Percentiles rank a stretch among this genome's conserved stretches.
These are phyloP conservation scores for Pseudomugil tenellus DNA, from an alignment of 2,797 vertebrate species.

Conservation along the genomic window DNA sequence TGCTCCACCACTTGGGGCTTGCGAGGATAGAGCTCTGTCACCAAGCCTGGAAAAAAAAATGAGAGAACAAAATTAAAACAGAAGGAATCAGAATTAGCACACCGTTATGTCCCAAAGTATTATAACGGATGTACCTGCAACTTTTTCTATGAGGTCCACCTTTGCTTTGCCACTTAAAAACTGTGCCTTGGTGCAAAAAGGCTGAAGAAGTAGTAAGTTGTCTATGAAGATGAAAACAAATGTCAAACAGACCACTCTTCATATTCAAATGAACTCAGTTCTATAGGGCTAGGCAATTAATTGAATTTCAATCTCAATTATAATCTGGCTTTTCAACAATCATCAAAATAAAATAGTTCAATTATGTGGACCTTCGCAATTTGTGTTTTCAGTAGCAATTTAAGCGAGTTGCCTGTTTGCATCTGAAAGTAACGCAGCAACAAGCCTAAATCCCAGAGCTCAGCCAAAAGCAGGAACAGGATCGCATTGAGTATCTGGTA, in stretches of 20 bases:
- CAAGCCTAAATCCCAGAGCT: too few relatives aligned
- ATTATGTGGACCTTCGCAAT: too few relatives aligned
- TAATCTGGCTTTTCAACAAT: too few relatives aligned
- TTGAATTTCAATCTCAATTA: too few relatives aligned
- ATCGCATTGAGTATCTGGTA: too few relatives aligned
- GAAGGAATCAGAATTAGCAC: neutral
- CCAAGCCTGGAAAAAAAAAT: constrained; percentile 80
- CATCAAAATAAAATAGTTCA: too few relatives aligned
- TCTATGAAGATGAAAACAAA: constrained; percentile 72
- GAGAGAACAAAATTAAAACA: constrained; percentile 8
- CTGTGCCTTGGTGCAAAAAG: constrained; percentile 93
- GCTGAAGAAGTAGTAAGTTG: constrained; percentile 90
- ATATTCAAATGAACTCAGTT: neutral
- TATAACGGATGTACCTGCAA: constrained; percentile 85
- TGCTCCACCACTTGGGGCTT: constrained; percentile 90
- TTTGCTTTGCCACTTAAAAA: constrained; percentile 94
- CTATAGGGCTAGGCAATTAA: too few relatives aligned
- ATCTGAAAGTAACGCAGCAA: too few relatives aligned
- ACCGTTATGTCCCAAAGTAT: neutral
- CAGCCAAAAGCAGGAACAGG: too few relatives aligned
- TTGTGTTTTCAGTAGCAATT: too few relatives aligned
- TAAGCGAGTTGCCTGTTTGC: too few relatives aligned
- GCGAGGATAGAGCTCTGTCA: constrained; percentile 87
- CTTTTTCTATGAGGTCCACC: constrained; percentile 91
- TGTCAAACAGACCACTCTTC: constrained; percentile 1